Evolutionary conservation across 1,140 invertebrate species (phyloP).

Genomic region (Papilio dardanus): DNA sequence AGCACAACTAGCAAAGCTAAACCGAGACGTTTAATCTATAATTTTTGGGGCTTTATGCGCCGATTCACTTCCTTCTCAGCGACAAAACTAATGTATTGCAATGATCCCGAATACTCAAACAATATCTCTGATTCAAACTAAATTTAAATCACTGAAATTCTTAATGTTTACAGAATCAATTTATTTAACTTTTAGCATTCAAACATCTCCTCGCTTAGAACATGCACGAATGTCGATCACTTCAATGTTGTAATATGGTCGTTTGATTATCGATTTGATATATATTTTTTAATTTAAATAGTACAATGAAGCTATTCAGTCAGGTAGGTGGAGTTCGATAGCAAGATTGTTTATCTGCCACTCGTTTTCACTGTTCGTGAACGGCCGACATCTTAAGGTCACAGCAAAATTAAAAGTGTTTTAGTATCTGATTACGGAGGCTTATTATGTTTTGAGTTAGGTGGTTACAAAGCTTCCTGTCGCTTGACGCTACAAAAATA

Average conservation of each 20-base stretch:
- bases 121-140: background rate
- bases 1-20: too few species aligned
- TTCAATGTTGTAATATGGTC: background rate
- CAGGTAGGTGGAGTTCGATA: slow-evolving; percentile 68
- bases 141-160: background rate
- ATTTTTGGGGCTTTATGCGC: too few species aligned
- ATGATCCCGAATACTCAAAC: too few species aligned
- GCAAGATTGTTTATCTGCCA: slow-evolving; percentile 73
- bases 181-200: background rate
- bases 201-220: background rate
- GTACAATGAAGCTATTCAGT: slow-evolving; percentile 61
- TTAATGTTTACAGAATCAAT: background rate
- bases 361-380: slow-evolving; percentile 78
- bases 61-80: too few species aligned
- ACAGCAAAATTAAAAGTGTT: slow-evolving; percentile 79
- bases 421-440: slow-evolving; percentile 75
- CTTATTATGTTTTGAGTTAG: slow-evolving; percentile 67
- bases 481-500: slow-evolving; percentile 40
- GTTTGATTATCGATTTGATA: slow-evolving; percentile 41
- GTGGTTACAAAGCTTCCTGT: slow-evolving; percentile 59
- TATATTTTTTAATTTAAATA: slow-evolving; percentile 37
- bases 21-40: too few species aligned
- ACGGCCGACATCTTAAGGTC: slow-evolving; percentile 72
- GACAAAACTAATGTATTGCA: too few species aligned
- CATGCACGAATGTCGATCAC: background rate